Evolutionary conservation across 2,113 vertebrate species (phyloP).

Genomic region (Peromyscus maniculatus): DNA sequence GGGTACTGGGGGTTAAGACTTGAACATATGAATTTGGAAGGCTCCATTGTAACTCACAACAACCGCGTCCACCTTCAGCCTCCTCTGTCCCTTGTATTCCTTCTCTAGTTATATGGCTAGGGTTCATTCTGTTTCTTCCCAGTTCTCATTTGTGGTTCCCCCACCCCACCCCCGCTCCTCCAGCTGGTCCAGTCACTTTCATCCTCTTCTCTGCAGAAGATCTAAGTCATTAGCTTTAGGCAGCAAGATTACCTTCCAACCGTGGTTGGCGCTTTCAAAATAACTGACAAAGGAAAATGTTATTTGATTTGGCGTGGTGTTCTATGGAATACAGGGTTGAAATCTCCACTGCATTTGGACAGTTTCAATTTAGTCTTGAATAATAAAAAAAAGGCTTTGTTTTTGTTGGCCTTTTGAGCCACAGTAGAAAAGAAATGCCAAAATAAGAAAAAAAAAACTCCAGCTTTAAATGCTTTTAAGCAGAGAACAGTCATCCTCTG

Average conservation of each 20-base stretch:
- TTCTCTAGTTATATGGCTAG: neutral
- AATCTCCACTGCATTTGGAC: neutral
- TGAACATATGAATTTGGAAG: neutral
- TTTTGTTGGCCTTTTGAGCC: conserved; percentile 50
- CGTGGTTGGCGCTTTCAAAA: neutral
- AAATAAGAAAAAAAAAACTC: conserved; percentile 44
- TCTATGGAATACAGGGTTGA: conserved; percentile 16
- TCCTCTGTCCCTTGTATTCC: neutral
- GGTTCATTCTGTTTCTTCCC: neutral
- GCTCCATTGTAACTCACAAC: neutral
- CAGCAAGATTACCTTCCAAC: neutral
- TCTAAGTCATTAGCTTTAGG: conserved; percentile 4
- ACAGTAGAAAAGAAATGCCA: conserved; percentile 60
- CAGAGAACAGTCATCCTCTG: neutral
- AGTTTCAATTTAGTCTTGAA: conserved; percentile 4
- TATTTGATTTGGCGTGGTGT: conserved; percentile 7
- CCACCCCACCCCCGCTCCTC: neutral
- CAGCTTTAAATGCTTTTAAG: conserved; percentile 45
- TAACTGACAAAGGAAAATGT: conserved; percentile 21
- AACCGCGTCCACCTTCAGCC: neutral
- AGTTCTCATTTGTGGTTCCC: neutral
- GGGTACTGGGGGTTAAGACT: neutral
- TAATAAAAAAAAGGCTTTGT: neutral
- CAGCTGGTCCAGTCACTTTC: neutral
- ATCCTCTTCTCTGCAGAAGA: neutral